Conservation (phyloP, 2,888 invertebrate genomes). For the Drosophila acutilabella region DNA sequence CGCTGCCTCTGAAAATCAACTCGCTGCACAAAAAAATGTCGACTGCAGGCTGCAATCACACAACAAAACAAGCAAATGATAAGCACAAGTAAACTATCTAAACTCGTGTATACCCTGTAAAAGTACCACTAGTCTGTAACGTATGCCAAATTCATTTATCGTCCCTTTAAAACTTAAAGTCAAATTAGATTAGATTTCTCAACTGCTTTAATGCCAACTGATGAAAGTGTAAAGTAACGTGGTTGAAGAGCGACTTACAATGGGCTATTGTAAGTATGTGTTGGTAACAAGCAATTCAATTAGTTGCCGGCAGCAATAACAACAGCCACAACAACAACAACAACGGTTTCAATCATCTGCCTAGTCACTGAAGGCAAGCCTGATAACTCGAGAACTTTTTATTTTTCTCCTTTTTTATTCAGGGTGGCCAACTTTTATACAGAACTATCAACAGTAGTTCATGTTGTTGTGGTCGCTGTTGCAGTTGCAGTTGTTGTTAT, state of each 20-base stretch:
- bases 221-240: neutral
- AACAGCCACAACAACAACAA: conserved; percentile 28
- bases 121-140: neutral
- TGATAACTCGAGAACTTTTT: conserved; percentile 51
- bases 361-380: conserved; percentile 42
- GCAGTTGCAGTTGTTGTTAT: conserved; percentile 25
- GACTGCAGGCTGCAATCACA: conserved; percentile 35
- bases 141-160: neutral
- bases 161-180: neutral
- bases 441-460: conserved; percentile 55
- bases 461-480: conserved; percentile 35
- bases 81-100: neutral
- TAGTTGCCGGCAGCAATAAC: conserved; percentile 57
- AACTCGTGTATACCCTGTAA: conserved; percentile 23
- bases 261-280: conserved; percentile 47
- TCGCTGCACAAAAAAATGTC: conserved; percentile 37
- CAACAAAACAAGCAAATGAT: conserved; percentile 20
- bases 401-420: neutral
- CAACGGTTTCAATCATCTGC: conserved; percentile 55
- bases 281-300: conserved; percentile 56
- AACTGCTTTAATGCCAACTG: neutral
- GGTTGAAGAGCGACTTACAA: conserved; percentile 21
- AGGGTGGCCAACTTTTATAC: conserved; percentile 51
- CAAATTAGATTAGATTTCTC: neutral
- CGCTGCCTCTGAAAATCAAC: conserved; percentile 37